A percentile compares a stretch with the other conserved stretches of the same genome.
These are phyloP conservation scores for Paracyclopina nana DNA, from an alignment of 1,140 invertebrate species.

Conservation along the genomic window DNA sequence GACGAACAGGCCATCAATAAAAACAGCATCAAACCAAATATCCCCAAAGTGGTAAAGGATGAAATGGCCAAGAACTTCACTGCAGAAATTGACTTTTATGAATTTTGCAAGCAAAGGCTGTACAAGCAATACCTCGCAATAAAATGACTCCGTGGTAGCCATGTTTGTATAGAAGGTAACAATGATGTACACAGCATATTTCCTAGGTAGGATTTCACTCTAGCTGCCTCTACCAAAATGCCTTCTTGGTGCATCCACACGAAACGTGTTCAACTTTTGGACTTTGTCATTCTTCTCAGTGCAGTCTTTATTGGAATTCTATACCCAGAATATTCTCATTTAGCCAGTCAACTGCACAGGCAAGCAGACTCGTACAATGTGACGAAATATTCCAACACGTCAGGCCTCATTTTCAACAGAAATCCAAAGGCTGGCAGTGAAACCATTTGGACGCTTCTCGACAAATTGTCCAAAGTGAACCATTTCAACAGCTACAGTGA, in stretches of 20 bases:
- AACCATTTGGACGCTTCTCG: not conserved
- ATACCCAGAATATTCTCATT: too few relatives aligned
- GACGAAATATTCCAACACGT: not conserved
- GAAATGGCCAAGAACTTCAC: slow-evolving; percentile 65
- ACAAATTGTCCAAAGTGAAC: not conserved
- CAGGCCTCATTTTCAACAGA: not conserved
- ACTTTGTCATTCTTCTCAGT: too few relatives aligned
- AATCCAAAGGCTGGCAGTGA: not conserved
- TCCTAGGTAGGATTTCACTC: too few relatives aligned
- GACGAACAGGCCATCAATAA: slow-evolving; percentile 51
- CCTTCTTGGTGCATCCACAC: too few relatives aligned
- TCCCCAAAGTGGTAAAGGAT: slow-evolving; percentile 60
- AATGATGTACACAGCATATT: too few relatives aligned
- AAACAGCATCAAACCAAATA: slow-evolving; percentile 64
- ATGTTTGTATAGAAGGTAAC: too few relatives aligned
- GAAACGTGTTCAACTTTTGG: too few relatives aligned
- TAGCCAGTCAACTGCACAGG: too few relatives aligned
- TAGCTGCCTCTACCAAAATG: too few relatives aligned
- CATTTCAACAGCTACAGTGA: not conserved
- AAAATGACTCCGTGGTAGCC: too few relatives aligned
- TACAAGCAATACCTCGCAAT: slow-evolving; percentile 54
- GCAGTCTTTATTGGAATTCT: too few relatives aligned
- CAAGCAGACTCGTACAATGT: not conserved
- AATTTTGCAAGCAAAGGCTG: slow-evolving; percentile 63
- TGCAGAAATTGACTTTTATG: slow-evolving; percentile 71